A percentile compares a stretch with the other conserved stretches of the same genome.
Evolutionary conservation across 2,888 invertebrate species (phyloP).

Genomic region (Drosophila koepferae): DNA sequence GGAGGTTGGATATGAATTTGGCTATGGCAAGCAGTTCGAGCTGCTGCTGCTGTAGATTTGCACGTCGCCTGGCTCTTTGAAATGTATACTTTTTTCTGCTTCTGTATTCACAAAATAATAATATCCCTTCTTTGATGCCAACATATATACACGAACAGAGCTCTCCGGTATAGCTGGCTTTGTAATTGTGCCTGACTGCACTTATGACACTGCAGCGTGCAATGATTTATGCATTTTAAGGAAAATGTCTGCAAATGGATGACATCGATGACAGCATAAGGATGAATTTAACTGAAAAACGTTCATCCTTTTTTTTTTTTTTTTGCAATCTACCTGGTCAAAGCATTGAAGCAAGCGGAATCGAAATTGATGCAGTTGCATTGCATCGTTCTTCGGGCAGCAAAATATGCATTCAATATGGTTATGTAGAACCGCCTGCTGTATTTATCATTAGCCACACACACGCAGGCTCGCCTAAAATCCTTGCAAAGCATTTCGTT

Average conservation of each 20-base stretch:
- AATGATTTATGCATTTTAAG: slow-evolving; percentile 75
- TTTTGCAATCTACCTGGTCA: background rate
- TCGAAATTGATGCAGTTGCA: slow-evolving; percentile 46
- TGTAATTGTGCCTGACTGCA: slow-evolving; percentile 49
- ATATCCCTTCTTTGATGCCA: slow-evolving; percentile 68
- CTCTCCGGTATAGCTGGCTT: slow-evolving; percentile 25
- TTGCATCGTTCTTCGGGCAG: slow-evolving; percentile 31
- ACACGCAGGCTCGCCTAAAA: background rate
- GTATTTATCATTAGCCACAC: slow-evolving; percentile 33
- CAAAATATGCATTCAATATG: slow-evolving; percentile 65
- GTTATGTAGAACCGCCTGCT: slow-evolving; percentile 21
- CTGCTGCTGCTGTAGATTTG: slow-evolving; percentile 63
- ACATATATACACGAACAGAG: slow-evolving; percentile 22
- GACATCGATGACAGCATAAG: slow-evolving; percentile 23
- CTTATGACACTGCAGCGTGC: slow-evolving; percentile 72
- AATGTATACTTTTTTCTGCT: slow-evolving; percentile 22
- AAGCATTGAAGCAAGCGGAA: slow-evolving; percentile 47
- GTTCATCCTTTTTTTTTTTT: slow-evolving; percentile 32
- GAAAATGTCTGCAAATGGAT: slow-evolving; percentile 67
- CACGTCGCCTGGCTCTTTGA: slow-evolving; percentile 58
- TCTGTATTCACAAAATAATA: slow-evolving; percentile 74
- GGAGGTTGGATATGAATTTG: background rate
- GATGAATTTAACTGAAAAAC: slow-evolving; percentile 31
- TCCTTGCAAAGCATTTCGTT: slow-evolving; percentile 37
- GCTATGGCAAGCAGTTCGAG: slow-evolving; percentile 29